Base-by-base conservation (phyloP, 2,797 vertebrate genomes). In the Rallus crepitans region DNA sequence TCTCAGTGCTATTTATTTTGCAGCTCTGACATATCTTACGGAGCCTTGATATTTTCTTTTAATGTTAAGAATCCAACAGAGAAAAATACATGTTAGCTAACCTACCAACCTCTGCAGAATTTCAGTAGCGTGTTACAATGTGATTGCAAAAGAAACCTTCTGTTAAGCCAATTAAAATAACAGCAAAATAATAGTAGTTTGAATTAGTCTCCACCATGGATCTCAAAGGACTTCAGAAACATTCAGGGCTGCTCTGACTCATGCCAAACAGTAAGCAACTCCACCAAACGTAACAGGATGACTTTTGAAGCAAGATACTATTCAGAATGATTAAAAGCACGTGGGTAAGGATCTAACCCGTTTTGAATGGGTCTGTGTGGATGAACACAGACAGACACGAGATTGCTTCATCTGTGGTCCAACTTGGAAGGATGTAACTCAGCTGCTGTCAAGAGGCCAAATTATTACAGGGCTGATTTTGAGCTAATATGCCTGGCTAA, bases 41-140 rank as follows among this genome's bases (percentile, higher is more conserved):
- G 63, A 90, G 45, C 48, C 53, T n/a, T 40, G 52, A 19, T 90
- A 64, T 60, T 90, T 94, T 83, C 59, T 80, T 88, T 77, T 73
- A 68, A 72, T 19, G 45, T 60, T 73, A 66, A 87, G 77, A 75
- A 86, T 45, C 77, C 66, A 76, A 42, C 42, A 31, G 42, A 82
- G 31, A 89, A 63, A 45, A 90, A 92, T 23, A 53, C 15, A 48
- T 5, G 52, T 53, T 31, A 80, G 40, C 82, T 79, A 82, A 93
- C 65, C 76, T 83, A 84, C 82, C 63, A 86, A 69, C 57, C 90
- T 91, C 94, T 53, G 81, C 63, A 79, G 57, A 85, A 56, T 79
- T 88, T 90, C 84, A 95, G 96, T 39, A 89, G 76, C 9, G 7
- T 57, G 77, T 94, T 95, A 87, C 90, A 69, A 42, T 35, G 81